Evolutionary conservation across 2,113 vertebrate genomes (phyloP).

Genomic region (Urocynchramus pylzowi): DNA sequence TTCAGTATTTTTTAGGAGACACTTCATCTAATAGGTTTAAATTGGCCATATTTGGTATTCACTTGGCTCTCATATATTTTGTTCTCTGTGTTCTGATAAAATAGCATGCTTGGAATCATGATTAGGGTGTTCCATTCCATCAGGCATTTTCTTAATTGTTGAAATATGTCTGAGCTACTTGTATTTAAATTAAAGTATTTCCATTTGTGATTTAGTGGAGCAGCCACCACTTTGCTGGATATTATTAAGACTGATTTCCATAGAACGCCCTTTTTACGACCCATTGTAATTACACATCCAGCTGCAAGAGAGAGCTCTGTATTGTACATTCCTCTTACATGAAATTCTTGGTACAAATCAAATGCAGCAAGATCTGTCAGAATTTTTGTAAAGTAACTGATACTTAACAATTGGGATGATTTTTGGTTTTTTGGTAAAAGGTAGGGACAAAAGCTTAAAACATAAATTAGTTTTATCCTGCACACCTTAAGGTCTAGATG

Average conservation of each 20-base stretch:
- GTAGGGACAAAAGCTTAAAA: background rate
- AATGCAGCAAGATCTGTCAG: background rate
- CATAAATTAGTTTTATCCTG: background rate
- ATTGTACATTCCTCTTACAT: background rate
- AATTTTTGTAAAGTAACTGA: background rate
- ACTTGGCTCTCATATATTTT: constrained; percentile 6
- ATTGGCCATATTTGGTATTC: constrained; percentile 28
- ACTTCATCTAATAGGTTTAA: background rate
- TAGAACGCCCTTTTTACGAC: constrained; percentile 26
- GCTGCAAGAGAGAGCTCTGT: constrained; percentile 6
- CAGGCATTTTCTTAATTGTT: constrained; percentile 51
- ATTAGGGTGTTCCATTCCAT: constrained; percentile 37
- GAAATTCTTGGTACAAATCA: background rate
- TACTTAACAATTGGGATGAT: background rate
- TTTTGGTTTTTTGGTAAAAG: background rate
- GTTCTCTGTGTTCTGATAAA: constrained; percentile 12
- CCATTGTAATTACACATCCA: background rate
- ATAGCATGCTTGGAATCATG: constrained; percentile 26
- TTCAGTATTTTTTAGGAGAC: background rate
- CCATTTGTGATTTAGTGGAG: constrained; percentile 48
- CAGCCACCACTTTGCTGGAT: background rate
- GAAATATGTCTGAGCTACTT: constrained; percentile 46
- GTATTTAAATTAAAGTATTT: constrained; percentile 59
- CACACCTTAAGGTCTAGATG: background rate
- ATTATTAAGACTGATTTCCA: constrained; percentile 39